Base-by-base conservation (phyloP, 2,113 vertebrate genomes). In the Capricornis sumatraensis region DNA sequence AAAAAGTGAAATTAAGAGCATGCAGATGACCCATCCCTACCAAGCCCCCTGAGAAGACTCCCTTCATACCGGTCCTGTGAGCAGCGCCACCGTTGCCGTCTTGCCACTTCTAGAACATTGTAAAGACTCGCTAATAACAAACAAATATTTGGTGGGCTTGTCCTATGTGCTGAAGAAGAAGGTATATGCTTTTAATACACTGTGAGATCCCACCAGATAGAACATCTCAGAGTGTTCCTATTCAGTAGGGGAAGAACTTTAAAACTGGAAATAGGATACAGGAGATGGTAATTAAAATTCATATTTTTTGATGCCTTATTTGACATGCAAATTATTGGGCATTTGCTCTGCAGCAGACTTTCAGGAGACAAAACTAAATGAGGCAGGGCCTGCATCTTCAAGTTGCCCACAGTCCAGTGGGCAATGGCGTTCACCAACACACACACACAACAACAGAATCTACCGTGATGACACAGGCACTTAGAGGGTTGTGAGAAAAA, bases 401-500 rank as follows among this genome's bases (percentile, higher is more conserved):
- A 57, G 43, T 55, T 30, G 30, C 30, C 21, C 43, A 0, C 1
- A 27, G 15, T n/a, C 74, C 60, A 47, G 0, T 43, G 30, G 17
- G 21, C 86, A 82, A 91, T 4, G 5, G 71, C 71, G 4, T 7
- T 52, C 30, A 40, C 4, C 28, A 43, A 67, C 17, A 91, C 83
- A 53, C 58, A 76, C 8, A 25, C 27, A 23, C 55, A 45, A 25
- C 53, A 60, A 2, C 78, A 28, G 36, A 10, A 6, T 14, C 12
- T 0, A 2, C 40, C 2, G 3, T 4, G 50, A 25, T 2, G 21
- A 43, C 36, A 11, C 30, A 7, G 55, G 36, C 7, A 5, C 30
- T n/a, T 14, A 28, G 33, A n/a, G 28, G 9, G 25, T 2, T 4
- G 6, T 55, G 23, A 84, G 47, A 3, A 21, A 30, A 55, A 15